Evolutionary conservation across 2,797 vertebrate genomes (phyloP), one percentile per base, ranked within the genome.

Genomic region (Zalophus californianus): DNA sequence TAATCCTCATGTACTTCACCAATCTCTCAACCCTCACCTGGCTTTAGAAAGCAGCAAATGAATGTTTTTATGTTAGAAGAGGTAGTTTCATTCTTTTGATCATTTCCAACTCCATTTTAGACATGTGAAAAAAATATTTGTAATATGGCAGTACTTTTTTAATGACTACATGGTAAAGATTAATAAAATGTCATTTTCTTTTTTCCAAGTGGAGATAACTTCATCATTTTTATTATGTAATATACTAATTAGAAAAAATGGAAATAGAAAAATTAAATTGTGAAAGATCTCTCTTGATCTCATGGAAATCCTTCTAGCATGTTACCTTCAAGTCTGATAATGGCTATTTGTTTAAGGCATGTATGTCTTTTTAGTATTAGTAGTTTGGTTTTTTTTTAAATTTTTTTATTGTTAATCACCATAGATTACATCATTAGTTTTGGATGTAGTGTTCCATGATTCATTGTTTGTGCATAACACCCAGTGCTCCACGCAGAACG

Each of bases 161-260:
- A 70, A 64, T 72, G 44, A 80, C 52, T 60, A 29, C 32, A 32
- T 92, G 52, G 5, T 93, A 91, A 84, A 66, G 16, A 68, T 50
- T 38, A 86, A 44, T 79, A 41, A 58, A 88, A 54, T 73, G 5
- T 54, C 25, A 29, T 94, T 88, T 91, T 72, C 12, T 27, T 86
- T 89, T 94, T 93, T n/a, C 41, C 25, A 97, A 64, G 58, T 95
- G 41, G 79, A 92, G 94, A n/a, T 90, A 83, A 88, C 25, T 70
- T 92, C 48, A 35, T 70, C 25, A 73, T 86, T 86, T 41, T 94
- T 94, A 50, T 86, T 94, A 66, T 96, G 32, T n/a, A 70, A 13
- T 88, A 50, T 66, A 52, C 35, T 84, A 50, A 79, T 85, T 88
- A 89, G 68, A 20, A 66, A 79, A 88, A 88, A 50, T 48, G 20